Conservation (phyloP, 2,888 invertebrate genomes). For the Latrodectus elegans region DNA sequence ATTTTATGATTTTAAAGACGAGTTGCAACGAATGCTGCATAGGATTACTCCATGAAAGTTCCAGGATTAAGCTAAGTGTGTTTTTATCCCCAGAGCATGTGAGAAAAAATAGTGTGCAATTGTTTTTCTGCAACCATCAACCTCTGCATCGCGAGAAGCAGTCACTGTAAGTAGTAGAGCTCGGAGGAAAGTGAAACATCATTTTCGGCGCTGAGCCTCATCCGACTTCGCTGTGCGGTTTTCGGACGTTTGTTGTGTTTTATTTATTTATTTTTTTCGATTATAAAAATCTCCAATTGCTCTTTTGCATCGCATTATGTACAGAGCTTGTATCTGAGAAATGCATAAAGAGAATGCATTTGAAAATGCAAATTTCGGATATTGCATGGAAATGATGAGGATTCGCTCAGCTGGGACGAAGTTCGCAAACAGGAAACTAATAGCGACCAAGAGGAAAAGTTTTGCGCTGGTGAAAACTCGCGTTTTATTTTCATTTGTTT, state of each 20-base stretch:
- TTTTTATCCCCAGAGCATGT: constrained; percentile 34
- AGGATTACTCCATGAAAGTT: constrained; percentile 52
- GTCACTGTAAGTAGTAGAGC: constrained; percentile 27
- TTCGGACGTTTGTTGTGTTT: constrained; percentile 36
- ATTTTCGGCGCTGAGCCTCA: constrained; percentile 24
- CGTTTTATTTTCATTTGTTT: neutral
- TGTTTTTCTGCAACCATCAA: constrained; percentile 57
- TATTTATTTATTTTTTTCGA: neutral
- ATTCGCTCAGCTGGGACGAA: constrained; percentile 2
- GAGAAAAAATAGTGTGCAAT: constrained; percentile 45
- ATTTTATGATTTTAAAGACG: constrained; percentile 42
- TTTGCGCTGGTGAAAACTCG: neutral
- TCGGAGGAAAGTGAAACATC: constrained; percentile 41
- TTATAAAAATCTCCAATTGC: neutral
- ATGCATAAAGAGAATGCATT: neutral
- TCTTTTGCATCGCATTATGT: neutral
- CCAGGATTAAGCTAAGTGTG: constrained; percentile 33
- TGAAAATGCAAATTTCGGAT: neutral
- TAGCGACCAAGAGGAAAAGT: neutral
- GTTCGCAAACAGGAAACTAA: constrained; percentile 3
- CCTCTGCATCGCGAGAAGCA: constrained; percentile 19
- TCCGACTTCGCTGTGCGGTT: constrained; percentile 25
- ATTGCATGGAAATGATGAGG: neutral
- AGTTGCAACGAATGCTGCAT: constrained; percentile 54
- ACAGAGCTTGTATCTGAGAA: neutral